These are phyloP conservation scores for Spinus olivaceus DNA, from an alignment of 2,797 vertebrate species.

Conservation along the genomic window DNA sequence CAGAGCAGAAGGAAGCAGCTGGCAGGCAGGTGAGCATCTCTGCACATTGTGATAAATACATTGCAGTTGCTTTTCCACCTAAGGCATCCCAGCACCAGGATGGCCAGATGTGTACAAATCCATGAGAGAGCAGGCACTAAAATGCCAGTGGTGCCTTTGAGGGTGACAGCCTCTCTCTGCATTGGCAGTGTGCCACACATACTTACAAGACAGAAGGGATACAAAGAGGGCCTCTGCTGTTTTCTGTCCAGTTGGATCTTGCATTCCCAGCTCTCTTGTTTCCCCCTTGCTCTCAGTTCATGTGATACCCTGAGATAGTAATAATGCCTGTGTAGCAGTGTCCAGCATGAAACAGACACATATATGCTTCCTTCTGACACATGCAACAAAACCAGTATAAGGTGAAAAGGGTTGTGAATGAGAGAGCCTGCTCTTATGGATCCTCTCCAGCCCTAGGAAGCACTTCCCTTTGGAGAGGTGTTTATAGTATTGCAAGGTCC, in stretches of 20 bases:
- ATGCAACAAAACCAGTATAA: not conserved
- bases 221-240: not conserved
- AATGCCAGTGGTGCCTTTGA: not conserved
- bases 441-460: not conserved
- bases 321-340: not conserved
- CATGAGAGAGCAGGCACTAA: not conserved
- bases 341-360: not conserved
- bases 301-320: not conserved
- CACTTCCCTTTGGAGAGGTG: not conserved
- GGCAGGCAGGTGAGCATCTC: conserved; percentile 10
- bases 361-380: not conserved
- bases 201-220: not conserved
- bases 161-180: not conserved
- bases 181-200: not conserved
- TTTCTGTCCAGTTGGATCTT: not conserved
- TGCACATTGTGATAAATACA: not conserved
- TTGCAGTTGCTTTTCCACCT: not conserved
- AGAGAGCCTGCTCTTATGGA: not conserved
- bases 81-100: not conserved
- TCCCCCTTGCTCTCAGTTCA: not conserved
- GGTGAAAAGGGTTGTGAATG: not conserved
- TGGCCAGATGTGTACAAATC: not conserved
- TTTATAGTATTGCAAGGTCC: not conserved
- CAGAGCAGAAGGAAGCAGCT: not conserved
- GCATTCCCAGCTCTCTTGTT: not conserved